Percentiles rank a stretch among this genome's conserved stretches.
Evolutionary conservation across 2,888 invertebrate species (phyloP).

Genomic region (Digitonthophagus gazella): DNA sequence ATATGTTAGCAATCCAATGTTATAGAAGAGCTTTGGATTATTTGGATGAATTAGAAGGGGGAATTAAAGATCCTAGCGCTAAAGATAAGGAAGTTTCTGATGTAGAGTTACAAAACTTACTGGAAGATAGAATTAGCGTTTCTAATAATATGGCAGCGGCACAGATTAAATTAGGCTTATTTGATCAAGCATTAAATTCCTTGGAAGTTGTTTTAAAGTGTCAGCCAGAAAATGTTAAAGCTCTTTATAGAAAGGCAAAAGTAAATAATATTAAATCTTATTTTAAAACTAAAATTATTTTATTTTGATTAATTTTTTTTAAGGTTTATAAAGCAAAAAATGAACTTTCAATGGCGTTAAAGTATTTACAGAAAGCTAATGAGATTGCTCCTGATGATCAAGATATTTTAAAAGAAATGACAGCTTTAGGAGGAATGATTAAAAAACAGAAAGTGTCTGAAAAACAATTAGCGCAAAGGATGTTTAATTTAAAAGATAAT

Average conservation of each 20-base stretch:
- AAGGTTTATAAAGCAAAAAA: slow-evolving; percentile 69
- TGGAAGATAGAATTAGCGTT: slow-evolving; percentile 80
- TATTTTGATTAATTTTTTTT: slow-evolving; percentile 26
- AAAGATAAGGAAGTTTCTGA: slow-evolving; percentile 55
- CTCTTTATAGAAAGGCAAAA: slow-evolving; percentile 82
- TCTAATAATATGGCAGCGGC: slow-evolving; percentile 92
- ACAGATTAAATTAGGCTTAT: slow-evolving; percentile 78
- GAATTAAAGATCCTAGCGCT: slow-evolving; percentile 58
- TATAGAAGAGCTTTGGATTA: slow-evolving; percentile 83
- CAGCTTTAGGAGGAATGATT: slow-evolving; percentile 39
- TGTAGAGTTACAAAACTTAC: slow-evolving; percentile 61
- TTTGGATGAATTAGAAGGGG: slow-evolving; percentile 71
- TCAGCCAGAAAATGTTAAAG: slow-evolving; percentile 88
- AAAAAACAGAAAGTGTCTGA: slow-evolving; percentile 53
- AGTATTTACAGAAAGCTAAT: slow-evolving; percentile 61
- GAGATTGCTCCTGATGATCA: slow-evolving; percentile 63
- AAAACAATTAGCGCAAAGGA: slow-evolving; percentile 55
- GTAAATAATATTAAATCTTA: slow-evolving; percentile 40
- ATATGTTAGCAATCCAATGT: slow-evolving; percentile 77
- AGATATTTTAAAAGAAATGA: slow-evolving; percentile 54
- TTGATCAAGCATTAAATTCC: slow-evolving; percentile 79
- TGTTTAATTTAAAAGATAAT: slow-evolving; percentile 45
- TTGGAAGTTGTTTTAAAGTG: slow-evolving; percentile 79
- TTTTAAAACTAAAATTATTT: too few species aligned
- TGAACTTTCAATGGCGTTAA: slow-evolving; percentile 69